Conservation (phyloP, 2,888 invertebrate genomes). For the Imbricaverruca yamaguchii region DNA sequence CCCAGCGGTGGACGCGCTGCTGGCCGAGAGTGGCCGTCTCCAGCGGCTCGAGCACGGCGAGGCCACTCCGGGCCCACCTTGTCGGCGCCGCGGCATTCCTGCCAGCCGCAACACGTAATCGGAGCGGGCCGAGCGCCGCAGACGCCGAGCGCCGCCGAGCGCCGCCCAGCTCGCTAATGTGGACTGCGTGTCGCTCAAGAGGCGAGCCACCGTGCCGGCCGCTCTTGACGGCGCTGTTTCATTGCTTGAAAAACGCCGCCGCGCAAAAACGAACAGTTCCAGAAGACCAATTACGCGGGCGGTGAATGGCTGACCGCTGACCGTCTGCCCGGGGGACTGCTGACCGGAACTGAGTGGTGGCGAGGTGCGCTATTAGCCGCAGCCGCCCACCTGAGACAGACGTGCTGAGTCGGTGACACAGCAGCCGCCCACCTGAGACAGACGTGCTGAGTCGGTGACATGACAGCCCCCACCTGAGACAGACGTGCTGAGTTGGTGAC, state of each 20-base stretch:
- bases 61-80: not conserved
- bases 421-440: no score
- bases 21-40: not conserved
- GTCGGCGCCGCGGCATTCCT: not conserved
- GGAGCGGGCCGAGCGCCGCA: not conserved
- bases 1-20: no score
- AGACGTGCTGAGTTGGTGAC: no score
- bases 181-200: not conserved
- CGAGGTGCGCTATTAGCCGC: no score
- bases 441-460: no score
- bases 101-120: not conserved
- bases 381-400: no score
- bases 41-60: not conserved
- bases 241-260: slow-evolving; percentile 1
- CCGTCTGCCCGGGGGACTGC: not conserved
- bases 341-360: no score
- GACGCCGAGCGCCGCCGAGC: not conserved
- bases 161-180: not conserved
- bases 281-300: not conserved
- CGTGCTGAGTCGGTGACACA: no score
- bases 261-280: not conserved
- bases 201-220: not conserved
- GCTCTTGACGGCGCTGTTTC: not conserved
- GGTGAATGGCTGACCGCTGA: not conserved
- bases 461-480: no score